Evolutionary conservation across 2,113 vertebrate genomes (phyloP).

Genomic region (Albula glossodonta): DNA sequence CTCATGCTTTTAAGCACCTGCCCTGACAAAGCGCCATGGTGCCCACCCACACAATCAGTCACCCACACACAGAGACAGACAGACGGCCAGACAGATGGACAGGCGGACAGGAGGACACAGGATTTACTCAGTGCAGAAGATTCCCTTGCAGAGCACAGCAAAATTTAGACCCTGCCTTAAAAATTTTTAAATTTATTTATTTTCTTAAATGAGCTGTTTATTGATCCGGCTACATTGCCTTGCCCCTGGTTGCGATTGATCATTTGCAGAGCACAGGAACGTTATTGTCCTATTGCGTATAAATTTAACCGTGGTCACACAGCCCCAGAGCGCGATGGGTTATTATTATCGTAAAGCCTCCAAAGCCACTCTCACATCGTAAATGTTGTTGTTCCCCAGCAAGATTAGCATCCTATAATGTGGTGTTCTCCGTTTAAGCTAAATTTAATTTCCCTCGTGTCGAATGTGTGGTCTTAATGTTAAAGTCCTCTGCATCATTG

Average conservation of each 20-base stretch:
- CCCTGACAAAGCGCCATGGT: neutral
- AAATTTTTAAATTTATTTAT: neutral
- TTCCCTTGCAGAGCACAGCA: too few relatives aligned
- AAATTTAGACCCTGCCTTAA: neutral
- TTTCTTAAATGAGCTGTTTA: neutral
- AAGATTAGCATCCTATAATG: neutral
- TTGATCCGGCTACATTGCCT: neutral
- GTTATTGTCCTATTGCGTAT: neutral
- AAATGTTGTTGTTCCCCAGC: neutral
- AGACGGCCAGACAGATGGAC: neutral
- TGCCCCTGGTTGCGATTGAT: neutral
- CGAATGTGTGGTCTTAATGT: neutral
- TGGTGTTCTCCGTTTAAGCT: neutral
- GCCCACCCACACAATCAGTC: neutral
- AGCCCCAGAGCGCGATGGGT: neutral
- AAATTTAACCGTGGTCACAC: neutral
- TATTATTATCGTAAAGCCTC: neutral
- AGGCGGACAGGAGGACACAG: neutral
- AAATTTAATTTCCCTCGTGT: neutral
- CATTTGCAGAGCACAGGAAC: neutral
- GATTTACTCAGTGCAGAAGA: neutral
- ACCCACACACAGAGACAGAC: neutral
- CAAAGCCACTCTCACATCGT: neutral
- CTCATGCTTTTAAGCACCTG: neutral
- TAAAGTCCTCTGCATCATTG: neutral